These are phyloP conservation scores for Acanthosepion pharaonis DNA, from an alignment of 2,888 invertebrate genomes.

Conservation along the genomic window DNA sequence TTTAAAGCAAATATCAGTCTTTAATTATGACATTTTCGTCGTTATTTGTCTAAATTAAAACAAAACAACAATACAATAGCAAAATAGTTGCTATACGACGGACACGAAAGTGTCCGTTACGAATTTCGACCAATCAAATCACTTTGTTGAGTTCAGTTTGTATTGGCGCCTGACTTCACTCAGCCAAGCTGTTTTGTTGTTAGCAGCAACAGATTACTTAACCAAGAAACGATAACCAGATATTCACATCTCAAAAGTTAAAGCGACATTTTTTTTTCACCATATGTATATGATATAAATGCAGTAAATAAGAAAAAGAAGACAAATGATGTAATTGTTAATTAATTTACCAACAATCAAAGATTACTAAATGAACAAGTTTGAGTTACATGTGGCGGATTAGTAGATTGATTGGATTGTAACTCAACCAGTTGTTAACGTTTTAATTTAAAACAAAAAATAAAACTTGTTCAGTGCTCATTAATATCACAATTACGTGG, in stretches of 20 bases:
- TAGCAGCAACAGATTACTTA: not conserved
- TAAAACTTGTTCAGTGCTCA: not conserved
- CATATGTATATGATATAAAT: not conserved
- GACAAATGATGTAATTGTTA: not conserved
- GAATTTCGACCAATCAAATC: conserved; percentile 25
- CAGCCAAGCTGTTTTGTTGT: not conserved
- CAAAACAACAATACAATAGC: no score
- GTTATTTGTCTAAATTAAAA: not conserved
- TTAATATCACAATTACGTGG: not conserved
- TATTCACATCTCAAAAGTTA: not conserved
- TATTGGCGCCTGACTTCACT: not conserved
- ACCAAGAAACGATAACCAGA: not conserved
- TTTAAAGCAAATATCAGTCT: no score
- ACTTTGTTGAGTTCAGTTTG: not conserved
- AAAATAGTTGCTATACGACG: not conserved
- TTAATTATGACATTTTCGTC: not conserved
- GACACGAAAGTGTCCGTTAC: not conserved
- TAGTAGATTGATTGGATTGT: not conserved
- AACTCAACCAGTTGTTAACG: not conserved
- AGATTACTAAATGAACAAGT: not conserved
- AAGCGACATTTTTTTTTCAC: not conserved
- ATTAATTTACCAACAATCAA: not conserved
- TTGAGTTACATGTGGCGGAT: not conserved
- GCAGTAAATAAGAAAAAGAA: not conserved
- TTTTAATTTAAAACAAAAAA: not conserved